phyloP scores from a whole-genome alignment of 2,888 invertebrate genomes.

The Clostera curtula region DNA sequence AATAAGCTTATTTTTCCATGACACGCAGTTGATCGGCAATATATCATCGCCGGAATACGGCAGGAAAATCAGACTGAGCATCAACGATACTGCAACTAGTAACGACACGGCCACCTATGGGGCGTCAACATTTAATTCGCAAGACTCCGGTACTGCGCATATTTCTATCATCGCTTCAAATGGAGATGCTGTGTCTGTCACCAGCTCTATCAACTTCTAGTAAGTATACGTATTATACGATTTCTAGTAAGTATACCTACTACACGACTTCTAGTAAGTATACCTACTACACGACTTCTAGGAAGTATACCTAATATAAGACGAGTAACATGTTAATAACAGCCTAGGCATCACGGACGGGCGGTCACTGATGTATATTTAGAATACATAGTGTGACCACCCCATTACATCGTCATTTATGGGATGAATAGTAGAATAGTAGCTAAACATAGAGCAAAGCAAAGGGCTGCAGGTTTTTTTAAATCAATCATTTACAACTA shows the following conservation, averaged over 20 bases:
- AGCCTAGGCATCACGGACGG: no score
- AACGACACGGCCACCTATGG: conserved; percentile 80
- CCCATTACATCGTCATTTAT: no score
- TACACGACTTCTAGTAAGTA: neutral
- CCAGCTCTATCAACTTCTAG: conserved; percentile 91
- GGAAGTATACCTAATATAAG: neutral
- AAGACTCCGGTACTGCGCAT: conserved; percentile 91
- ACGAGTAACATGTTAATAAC: no score
- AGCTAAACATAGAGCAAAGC: no score
- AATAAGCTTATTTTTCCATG: no score
- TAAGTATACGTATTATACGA: conserved; percentile 44
- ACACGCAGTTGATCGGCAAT: conserved; percentile 70
- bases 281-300: neutral
- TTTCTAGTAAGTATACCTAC: neutral
- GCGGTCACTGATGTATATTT: no score
- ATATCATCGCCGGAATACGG: conserved; percentile 79
- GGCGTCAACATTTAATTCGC: conserved; percentile 70
- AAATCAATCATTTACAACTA: no score
- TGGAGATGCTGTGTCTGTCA: conserved; percentile 94
- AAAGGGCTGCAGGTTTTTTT: no score
- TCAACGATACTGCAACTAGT: conserved; percentile 80
- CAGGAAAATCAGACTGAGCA: conserved; percentile 68
- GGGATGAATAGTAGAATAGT: no score
- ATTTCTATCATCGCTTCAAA: conserved; percentile 87
- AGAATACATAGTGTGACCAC: no score